Base-by-base conservation (phyloP, 2,797 vertebrate genomes). In the Miichthys miiuy region DNA sequence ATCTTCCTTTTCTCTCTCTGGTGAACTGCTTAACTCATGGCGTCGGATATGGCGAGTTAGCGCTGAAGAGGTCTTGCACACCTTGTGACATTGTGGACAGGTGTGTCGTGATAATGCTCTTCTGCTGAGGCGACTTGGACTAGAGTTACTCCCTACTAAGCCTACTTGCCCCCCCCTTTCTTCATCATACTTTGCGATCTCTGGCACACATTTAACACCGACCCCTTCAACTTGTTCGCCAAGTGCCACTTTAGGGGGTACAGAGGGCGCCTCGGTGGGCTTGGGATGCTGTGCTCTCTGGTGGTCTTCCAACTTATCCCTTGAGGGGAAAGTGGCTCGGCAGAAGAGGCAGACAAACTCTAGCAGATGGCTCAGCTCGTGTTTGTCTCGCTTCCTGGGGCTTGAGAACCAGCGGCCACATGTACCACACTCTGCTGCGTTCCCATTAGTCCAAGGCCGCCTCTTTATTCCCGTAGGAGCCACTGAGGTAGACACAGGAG, bases 41-140 rank as follows among this genome's bases (percentile, higher is more conserved):
- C 97, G 95, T 62, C 97, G 94, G 68, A 94, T 86, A 14, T 98
- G 97, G 50, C 97, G 96, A 82, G 93, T 96, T n/a, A 97, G 92
- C 1, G 97, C 97, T 0, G 97, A 97, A 0, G 96, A 96, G 0
- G 97, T 98, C 90, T 97, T 97, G 91, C 97, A 97, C 75, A 97
- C 96, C 86, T 97, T 97, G 62, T 96, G 92, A 75, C 97, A 98
- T 52, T 96, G 94, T 1, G 94, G 85, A 77, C 97, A 98, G 78
- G 96, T 88, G 86, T 97, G 96, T 44, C 96, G 95, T 1, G 95
- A 90, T 34, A 96, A 89, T 0, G 96, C 95, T 87, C 95, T 95
- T 55, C 96, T 94, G 68, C 96, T 96, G 0, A 96, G 88, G 23
- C 95, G 93, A 82, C 88, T 87, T 14, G 91, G 92, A 82, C 93